Percentiles rank a stretch among this genome's conserved stretches.
phyloP scores from a whole-genome alignment of 92 coral and sea anemone species.

The Palythoa grandiflora region DNA sequence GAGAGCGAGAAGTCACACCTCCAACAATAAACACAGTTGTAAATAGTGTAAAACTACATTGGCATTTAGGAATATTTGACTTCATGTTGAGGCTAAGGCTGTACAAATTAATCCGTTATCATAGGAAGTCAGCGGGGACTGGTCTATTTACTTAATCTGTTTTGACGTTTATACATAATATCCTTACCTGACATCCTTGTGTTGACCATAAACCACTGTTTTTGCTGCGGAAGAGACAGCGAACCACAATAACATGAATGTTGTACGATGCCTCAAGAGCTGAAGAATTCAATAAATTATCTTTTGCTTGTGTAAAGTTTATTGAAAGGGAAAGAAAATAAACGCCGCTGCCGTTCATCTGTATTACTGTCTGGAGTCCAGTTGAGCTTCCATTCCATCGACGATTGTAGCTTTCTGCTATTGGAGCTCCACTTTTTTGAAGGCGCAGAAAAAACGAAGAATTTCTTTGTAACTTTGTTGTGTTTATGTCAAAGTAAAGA shows the following conservation, averaged over 20 bases:
- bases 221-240: slow-evolving; percentile 27
- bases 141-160: too few species aligned
- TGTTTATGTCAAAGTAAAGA: slow-evolving; percentile 34
- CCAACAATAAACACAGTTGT: too few species aligned
- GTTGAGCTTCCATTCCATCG: slow-evolving; percentile 19
- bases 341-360: slow-evolving; percentile 20
- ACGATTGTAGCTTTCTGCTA: neutral
- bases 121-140: too few species aligned
- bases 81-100: too few species aligned
- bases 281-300: slow-evolving; percentile 3
- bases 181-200: slow-evolving; percentile 37
- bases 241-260: slow-evolving; percentile 5
- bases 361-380: slow-evolving; percentile 12
- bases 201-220: slow-evolving; percentile 25
- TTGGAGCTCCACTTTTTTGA: neutral
- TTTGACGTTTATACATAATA: too few species aligned
- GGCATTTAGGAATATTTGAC: too few species aligned
- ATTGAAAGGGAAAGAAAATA: slow-evolving; percentile 24
- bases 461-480: neutral
- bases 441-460: slow-evolving; percentile 9
- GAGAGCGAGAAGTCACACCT: too few species aligned
- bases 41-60: too few species aligned
- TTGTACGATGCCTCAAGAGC: slow-evolving; percentile 1
- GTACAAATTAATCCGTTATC: too few species aligned
- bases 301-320: neutral